These are phyloP conservation scores for Trachemys scripta DNA, from an alignment of 2,113 vertebrate species.

Conservation along the genomic window DNA sequence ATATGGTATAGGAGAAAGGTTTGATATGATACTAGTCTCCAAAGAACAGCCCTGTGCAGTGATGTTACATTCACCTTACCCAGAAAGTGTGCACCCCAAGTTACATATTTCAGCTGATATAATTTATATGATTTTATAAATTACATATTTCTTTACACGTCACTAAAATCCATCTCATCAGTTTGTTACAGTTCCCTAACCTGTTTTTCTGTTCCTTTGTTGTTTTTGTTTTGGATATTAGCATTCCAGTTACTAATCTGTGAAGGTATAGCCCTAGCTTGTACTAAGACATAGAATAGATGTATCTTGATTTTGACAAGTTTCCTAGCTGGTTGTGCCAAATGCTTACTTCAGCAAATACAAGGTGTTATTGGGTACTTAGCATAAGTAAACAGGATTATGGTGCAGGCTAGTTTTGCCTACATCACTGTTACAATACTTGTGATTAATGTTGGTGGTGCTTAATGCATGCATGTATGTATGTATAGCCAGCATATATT, in stretches of 20 bases:
- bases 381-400: neutral
- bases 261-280: neutral
- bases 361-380: neutral
- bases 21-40: neutral
- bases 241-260: neutral
- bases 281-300: neutral
- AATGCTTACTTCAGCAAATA: neutral
- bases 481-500: neutral
- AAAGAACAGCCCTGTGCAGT: neutral
- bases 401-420: neutral
- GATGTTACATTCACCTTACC: neutral
- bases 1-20: neutral
- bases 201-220: neutral
- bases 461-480: neutral
- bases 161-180: neutral
- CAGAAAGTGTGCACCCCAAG: neutral
- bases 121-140: neutral
- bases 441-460: neutral
- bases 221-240: neutral
- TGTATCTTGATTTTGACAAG: neutral
- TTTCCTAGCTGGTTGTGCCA: neutral
- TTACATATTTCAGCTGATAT: neutral
- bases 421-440: neutral
- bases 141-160: neutral
- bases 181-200: neutral